phyloP scores from a whole-genome alignment of 2,797 vertebrate genomes.

The Anabacerthia variegaticeps region DNA sequence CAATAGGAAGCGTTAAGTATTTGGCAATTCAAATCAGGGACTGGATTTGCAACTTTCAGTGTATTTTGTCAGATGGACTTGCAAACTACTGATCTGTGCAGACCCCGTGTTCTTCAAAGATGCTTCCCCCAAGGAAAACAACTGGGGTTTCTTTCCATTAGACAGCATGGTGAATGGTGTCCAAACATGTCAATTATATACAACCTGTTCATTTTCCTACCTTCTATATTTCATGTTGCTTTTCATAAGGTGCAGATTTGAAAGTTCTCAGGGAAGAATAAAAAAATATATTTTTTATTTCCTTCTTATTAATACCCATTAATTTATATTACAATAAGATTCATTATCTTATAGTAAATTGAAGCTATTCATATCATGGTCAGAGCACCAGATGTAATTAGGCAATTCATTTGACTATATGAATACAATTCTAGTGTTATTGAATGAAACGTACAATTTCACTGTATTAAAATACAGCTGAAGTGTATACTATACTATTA shows the following conservation, averaged over 20 bases:
- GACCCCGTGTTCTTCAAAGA: background rate
- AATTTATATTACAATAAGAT: background rate
- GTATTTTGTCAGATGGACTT: background rate
- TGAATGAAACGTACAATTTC: background rate
- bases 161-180: background rate
- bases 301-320: background rate
- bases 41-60: background rate
- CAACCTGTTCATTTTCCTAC: background rate
- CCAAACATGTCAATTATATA: background rate
- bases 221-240: background rate
- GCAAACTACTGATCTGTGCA: background rate
- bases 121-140: background rate
- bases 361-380: background rate
- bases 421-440: background rate
- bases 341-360: background rate
- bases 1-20: background rate
- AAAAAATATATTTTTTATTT: background rate
- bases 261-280: background rate
- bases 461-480: background rate
- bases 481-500: background rate
- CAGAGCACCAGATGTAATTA: background rate
- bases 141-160: background rate
- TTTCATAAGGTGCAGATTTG: background rate
- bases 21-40: conserved; percentile 42
- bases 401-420: background rate